Conservation (phyloP, 30 jellyfish, hydroid and myxozoan genomes). For the Aurelia aurita region DNA sequence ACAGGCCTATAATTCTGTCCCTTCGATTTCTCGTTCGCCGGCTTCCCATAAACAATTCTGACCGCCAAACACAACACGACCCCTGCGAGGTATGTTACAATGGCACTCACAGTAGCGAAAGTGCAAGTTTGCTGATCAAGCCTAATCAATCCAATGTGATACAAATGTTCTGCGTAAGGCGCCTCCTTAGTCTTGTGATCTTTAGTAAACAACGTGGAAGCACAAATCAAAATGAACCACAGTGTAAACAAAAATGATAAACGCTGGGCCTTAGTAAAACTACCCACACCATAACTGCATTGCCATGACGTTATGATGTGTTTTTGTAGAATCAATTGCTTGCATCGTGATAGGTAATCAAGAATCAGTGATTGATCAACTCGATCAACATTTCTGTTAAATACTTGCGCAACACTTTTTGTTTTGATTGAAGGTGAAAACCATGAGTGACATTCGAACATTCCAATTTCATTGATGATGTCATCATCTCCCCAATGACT, state of each 20-base stretch:
- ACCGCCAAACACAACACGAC: slow-evolving; percentile 9
- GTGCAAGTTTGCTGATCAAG: neutral
- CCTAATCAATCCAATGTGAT: slow-evolving; percentile 47
- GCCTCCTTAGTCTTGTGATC: neutral
- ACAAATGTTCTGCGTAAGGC: neutral
- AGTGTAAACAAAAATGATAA: slow-evolving; percentile 41
- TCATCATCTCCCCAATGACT: slow-evolving; percentile 61
- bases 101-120: slow-evolving; percentile 15
- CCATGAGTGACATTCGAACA: slow-evolving; percentile 67
- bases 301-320: slow-evolving; percentile 64
- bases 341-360: slow-evolving; percentile 54
- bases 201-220: neutral
- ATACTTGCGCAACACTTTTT: slow-evolving; percentile 54
- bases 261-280: slow-evolving; percentile 58
- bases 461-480: slow-evolving; percentile 33
- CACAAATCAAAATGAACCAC: slow-evolving; percentile 35
- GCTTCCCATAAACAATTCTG: slow-evolving; percentile 8
- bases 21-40: neutral
- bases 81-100: slow-evolving; percentile 22
- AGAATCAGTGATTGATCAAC: slow-evolving; percentile 2
- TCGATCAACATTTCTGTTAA: slow-evolving; percentile 25
- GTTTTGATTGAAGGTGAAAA: slow-evolving; percentile 47
- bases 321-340: slow-evolving; percentile 60
- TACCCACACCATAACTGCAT: slow-evolving; percentile 44
- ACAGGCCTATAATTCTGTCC: neutral